These are phyloP conservation scores for Melanchra persicariae DNA, from an alignment of 2,888 invertebrate species.

Conservation along the genomic window DNA sequence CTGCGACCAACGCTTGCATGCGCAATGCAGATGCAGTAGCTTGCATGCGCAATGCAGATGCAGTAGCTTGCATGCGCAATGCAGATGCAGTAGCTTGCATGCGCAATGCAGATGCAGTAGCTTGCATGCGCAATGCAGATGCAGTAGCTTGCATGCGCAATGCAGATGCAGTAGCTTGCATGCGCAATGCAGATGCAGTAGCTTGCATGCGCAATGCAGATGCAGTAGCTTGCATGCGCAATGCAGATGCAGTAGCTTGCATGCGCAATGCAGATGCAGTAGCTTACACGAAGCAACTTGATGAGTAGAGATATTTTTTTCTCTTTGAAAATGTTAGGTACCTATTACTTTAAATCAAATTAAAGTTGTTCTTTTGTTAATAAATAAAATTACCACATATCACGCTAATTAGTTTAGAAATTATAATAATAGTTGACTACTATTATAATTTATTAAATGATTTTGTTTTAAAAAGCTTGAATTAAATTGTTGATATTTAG, in stretches of 20 bases:
- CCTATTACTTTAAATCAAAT: background rate
- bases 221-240: background rate
- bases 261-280: background rate
- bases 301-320: background rate
- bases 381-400: background rate
- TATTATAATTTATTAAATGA: background rate
- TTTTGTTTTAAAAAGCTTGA: background rate
- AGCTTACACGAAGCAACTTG: constrained; percentile 16
- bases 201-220: background rate
- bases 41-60: constrained; percentile 8
- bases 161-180: background rate
- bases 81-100: background rate
- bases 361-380: background rate
- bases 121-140: background rate
- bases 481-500: constrained; percentile 10
- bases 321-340: background rate
- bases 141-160: background rate
- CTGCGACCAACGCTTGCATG: background rate
- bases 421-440: background rate
- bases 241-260: background rate
- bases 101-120: background rate
- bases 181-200: background rate
- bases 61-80: background rate
- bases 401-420: background rate
- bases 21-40: constrained; percentile 10